phyloP scores from a whole-genome alignment of 2,888 invertebrate genomes.

The Eristalis arbustorum region DNA sequence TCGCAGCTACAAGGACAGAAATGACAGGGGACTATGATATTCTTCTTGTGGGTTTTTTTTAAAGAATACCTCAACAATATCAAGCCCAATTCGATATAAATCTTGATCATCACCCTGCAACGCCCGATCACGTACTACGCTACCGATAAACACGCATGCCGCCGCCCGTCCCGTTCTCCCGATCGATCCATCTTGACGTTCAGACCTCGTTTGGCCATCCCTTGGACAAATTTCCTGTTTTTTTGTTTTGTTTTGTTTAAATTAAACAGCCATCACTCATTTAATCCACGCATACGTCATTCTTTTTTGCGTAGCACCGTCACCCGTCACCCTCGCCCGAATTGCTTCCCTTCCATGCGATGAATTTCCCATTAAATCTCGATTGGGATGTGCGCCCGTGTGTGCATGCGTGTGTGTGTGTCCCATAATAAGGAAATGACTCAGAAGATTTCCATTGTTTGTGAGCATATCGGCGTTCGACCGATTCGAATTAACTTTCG shows the following conservation, averaged over 20 bases:
- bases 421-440: conserved; percentile 65
- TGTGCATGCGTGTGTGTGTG: conserved; percentile 16
- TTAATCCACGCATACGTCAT: conserved; percentile 48
- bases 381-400: conserved; percentile 33
- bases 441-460: conserved; percentile 70
- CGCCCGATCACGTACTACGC: too few species aligned
- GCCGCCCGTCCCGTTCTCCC: not conserved
- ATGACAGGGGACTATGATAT: too few species aligned
- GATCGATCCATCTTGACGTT: conserved; percentile 38
- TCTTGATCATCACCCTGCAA: too few species aligned
- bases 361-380: conserved; percentile 72
- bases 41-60: too few species aligned
- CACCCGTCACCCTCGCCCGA: conserved; percentile 29
- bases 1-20: too few species aligned
- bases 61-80: too few species aligned
- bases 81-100: too few species aligned
- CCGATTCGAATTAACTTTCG: conserved; percentile 79
- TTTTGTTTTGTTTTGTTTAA: conserved; percentile 40
- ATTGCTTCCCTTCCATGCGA: conserved; percentile 66
- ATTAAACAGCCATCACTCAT: conserved; percentile 69
- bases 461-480: conserved; percentile 67
- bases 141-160: not conserved
- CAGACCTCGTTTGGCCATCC: not conserved
- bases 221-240: conserved; percentile 6
- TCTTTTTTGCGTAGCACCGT: conserved; percentile 21